These are phyloP conservation scores for Pampus argenteus DNA, from an alignment of 2,797 vertebrate species.

Conservation along the genomic window DNA sequence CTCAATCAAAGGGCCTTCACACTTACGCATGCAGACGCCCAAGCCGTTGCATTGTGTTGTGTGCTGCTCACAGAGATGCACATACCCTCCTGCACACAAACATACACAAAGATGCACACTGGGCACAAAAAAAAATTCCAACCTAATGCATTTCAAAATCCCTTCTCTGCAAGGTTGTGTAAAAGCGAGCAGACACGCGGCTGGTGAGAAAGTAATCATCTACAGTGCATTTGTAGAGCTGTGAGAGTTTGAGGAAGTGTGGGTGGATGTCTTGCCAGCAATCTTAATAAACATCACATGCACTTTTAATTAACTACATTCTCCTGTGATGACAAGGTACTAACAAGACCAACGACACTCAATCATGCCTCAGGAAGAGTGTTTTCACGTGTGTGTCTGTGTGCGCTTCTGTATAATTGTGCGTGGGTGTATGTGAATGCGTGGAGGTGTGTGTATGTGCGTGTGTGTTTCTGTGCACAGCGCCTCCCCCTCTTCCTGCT, in stretches of 20 bases:
- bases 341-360: constrained; percentile 73
- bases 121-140: constrained; percentile 4
- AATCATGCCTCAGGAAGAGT: constrained; percentile 58
- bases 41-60: constrained; percentile 10
- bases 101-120: constrained; percentile 9
- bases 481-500: constrained; percentile 58
- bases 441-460: constrained; percentile 35
- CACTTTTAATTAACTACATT: constrained; percentile 79
- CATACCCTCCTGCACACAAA: neutral
- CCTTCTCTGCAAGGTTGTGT: constrained; percentile 16
- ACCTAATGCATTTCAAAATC: constrained; percentile 33
- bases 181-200: constrained; percentile 18
- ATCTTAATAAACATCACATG: constrained; percentile 77
- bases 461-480: constrained; percentile 13
- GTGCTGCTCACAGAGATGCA: neutral
- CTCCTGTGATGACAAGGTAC: constrained; percentile 73
- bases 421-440: constrained; percentile 16
- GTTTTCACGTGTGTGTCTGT: constrained; percentile 15
- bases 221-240: constrained; percentile 41
- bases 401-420: constrained; percentile 4
- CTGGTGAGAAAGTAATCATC: constrained; percentile 35
- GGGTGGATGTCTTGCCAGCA: constrained; percentile 68
- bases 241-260: constrained; percentile 55
- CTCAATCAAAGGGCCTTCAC: constrained; percentile 76
- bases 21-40: constrained; percentile 29